Conservation (phyloP, 2,888 invertebrate species). For the Drosophila sordidula region DNA sequence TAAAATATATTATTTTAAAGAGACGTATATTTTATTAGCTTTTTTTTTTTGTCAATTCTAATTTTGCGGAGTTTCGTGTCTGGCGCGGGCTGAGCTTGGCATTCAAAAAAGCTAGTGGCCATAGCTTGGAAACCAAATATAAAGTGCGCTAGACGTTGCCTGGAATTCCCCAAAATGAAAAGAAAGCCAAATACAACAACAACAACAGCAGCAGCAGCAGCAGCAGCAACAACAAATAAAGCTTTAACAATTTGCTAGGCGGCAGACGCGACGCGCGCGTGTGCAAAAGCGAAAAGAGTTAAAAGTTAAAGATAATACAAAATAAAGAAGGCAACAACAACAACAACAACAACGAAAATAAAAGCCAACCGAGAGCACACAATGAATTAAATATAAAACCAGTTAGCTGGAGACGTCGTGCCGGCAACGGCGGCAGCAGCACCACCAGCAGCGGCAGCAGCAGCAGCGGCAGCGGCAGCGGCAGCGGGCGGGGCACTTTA, state of each 20-base stretch:
- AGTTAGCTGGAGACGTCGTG: conserved; percentile 49
- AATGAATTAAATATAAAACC: conserved; percentile 51
- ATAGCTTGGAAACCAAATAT: conserved; percentile 19
- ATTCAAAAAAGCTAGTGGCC: conserved; percentile 24
- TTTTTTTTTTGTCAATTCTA: conserved; percentile 40
- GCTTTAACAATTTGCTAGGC: conserved; percentile 41
- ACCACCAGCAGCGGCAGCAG: conserved; percentile 20
- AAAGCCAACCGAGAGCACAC: conserved; percentile 50
- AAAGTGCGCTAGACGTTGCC: conserved; percentile 49
- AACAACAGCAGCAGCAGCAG: conserved; percentile 22
- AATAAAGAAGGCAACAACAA: conserved; percentile 16
- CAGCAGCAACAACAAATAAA: conserved; percentile 25
- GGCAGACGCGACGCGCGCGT: conserved; percentile 57
- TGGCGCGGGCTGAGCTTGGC: conserved; percentile 15
- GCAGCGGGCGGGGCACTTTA: conserved; percentile 57
- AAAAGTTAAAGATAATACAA: conserved; percentile 53
- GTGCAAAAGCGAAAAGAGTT: conserved; percentile 49
- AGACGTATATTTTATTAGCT: background rate
- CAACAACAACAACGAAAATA: conserved; percentile 36
- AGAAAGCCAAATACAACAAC: conserved; percentile 59
- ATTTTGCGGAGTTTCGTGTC: conserved; percentile 48
- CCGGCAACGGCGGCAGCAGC: conserved; percentile 7
- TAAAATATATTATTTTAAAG: conserved; percentile 19
- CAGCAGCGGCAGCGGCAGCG: conserved; percentile 2
- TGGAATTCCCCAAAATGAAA: conserved; percentile 70